phyloP scores from a whole-genome alignment of 2,113 vertebrate genomes.

The Hemiprocne comata region DNA sequence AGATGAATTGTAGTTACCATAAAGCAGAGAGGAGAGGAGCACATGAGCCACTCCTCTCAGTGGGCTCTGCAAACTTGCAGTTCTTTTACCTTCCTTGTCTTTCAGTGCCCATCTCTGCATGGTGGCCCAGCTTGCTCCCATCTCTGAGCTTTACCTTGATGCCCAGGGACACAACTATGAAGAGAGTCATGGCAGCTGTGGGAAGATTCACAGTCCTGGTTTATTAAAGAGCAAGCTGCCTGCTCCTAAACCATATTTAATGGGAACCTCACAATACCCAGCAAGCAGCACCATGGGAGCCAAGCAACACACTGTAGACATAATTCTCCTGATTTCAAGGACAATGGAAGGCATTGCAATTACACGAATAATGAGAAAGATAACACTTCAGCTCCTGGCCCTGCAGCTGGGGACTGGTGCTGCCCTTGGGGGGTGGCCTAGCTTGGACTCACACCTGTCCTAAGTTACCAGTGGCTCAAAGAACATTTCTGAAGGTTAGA shows the following conservation, averaged over 20 bases:
- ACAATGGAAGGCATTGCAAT: not conserved
- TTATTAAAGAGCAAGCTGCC: not conserved
- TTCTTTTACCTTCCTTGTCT: not conserved
- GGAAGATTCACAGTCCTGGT: not conserved
- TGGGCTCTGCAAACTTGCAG: not conserved
- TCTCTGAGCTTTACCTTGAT: not conserved
- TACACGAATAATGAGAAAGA: not conserved
- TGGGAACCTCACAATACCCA: not conserved
- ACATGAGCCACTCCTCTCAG: accelerated
- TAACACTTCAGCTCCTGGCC: not conserved
- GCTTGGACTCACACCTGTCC: not conserved
- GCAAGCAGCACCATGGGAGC: not conserved
- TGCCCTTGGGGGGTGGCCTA: accelerated
- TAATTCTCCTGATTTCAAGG: slow-evolving; percentile 1
- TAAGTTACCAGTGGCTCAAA: not conserved
- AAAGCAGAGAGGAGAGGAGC: not conserved
- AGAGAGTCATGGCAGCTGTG: not conserved
- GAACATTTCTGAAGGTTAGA: not conserved
- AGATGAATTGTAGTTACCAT: not conserved
- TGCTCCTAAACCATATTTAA: not conserved
- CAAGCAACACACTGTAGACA: not conserved
- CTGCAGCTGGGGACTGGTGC: accelerated
- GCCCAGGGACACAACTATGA: not conserved
- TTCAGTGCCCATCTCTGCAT: accelerated
- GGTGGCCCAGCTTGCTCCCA: accelerated